These are phyloP conservation scores for Artibeus lituratus DNA, from an alignment of 2,797 vertebrate genomes.

Conservation along the genomic window DNA sequence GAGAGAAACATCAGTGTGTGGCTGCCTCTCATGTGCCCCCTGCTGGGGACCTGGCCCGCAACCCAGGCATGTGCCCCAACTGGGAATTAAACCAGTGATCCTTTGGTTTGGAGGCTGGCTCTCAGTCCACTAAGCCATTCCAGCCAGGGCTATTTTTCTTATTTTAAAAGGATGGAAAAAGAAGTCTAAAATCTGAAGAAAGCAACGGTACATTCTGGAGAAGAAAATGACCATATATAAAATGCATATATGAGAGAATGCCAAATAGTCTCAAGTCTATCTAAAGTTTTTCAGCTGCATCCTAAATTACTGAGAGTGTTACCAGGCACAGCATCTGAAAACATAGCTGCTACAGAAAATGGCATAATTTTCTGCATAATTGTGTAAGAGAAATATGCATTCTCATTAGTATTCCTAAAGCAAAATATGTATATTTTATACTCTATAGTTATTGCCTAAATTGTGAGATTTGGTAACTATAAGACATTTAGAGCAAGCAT, in stretches of 20 bases:
- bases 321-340: neutral
- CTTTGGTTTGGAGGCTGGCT: too few relatives aligned
- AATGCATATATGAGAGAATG: neutral
- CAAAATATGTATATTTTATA: neutral
- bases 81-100: too few relatives aligned
- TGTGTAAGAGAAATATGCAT: neutral
- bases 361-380: neutral
- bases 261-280: neutral
- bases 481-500: neutral
- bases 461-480: neutral
- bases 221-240: neutral
- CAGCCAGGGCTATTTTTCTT: neutral
- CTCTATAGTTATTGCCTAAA: neutral
- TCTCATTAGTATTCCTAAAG: neutral
- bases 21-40: too few relatives aligned
- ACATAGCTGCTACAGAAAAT: neutral
- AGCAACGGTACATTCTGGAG: neutral
- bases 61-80: too few relatives aligned
- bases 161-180: neutral
- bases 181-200: neutral
- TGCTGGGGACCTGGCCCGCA: too few relatives aligned
- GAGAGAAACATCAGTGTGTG: too few relatives aligned
- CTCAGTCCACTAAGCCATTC: too few relatives aligned
- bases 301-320: neutral
- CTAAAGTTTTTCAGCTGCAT: neutral